Conservation (phyloP, 1,140 invertebrate species). For the Drosophila tropicalis region DNA sequence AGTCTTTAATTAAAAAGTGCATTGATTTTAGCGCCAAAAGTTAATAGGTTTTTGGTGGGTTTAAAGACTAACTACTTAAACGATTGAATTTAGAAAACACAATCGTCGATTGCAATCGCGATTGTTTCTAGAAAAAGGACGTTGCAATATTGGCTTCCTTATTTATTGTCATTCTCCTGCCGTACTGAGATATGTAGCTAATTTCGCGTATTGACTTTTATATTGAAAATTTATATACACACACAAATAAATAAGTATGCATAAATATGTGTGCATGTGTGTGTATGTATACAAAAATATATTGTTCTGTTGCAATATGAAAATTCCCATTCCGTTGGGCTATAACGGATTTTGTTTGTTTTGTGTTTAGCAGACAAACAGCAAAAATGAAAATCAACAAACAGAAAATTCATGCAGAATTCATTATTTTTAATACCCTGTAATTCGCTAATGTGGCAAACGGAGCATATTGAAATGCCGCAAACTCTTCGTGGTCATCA, state of each 20-base stretch:
- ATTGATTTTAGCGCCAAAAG: too few species aligned
- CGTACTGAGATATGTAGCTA: neutral
- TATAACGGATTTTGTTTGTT: slow-evolving; percentile 50
- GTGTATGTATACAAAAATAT: too few species aligned
- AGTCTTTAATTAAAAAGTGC: too few species aligned
- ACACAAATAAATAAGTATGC: slow-evolving; percentile 22
- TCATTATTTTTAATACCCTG: slow-evolving; percentile 11
- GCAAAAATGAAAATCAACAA: slow-evolving; percentile 78
- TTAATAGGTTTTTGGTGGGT: too few species aligned
- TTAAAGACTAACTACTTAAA: too few species aligned
- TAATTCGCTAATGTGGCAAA: neutral
- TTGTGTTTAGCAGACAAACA: slow-evolving; percentile 79
- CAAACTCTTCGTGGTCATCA: too few species aligned
- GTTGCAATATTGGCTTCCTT: too few species aligned
- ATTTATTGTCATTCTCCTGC: neutral
- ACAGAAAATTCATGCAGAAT: slow-evolving; percentile 46
- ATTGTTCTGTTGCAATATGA: neutral
- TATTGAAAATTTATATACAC: slow-evolving; percentile 25
- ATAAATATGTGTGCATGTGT: neutral
- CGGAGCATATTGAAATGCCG: neutral
- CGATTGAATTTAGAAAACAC: too few species aligned
- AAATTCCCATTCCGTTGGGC: slow-evolving; percentile 25
- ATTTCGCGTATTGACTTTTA: slow-evolving; percentile 1
- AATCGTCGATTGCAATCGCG: too few species aligned
- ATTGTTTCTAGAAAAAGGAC: too few species aligned